These are phyloP conservation scores for Meandrusa payeni DNA, from an alignment of 2,888 invertebrate genomes.

Conservation along the genomic window DNA sequence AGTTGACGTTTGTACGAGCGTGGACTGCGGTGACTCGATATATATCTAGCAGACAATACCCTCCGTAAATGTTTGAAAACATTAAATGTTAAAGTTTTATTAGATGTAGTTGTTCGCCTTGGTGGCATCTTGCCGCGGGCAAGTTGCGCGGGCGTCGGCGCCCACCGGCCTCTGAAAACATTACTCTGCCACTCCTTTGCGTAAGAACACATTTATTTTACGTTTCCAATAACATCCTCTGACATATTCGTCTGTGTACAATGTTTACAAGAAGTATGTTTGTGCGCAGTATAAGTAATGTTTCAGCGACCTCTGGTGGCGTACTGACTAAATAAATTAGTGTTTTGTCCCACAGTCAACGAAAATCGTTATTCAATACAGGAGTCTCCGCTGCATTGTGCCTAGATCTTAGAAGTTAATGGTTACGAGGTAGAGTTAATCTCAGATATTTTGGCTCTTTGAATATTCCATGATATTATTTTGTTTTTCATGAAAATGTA, in stretches of 20 bases:
- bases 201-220: background rate
- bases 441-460: slow-evolving; percentile 81
- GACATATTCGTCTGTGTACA: slow-evolving; percentile 15
- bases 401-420: slow-evolving; percentile 82
- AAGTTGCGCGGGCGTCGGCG: slow-evolving; percentile 60
- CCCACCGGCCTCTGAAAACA: slow-evolving; percentile 50
- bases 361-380: slow-evolving; percentile 79
- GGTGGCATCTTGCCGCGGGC: slow-evolving; percentile 57
- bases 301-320: slow-evolving; percentile 60
- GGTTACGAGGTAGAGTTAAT: slow-evolving; percentile 80
- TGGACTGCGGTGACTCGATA: slow-evolving; percentile 64
- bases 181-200: slow-evolving; percentile 41
- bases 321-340: slow-evolving; percentile 57
- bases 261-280: slow-evolving; percentile 8
- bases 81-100: slow-evolving; percentile 67
- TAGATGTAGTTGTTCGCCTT: slow-evolving; percentile 76
- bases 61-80: slow-evolving; percentile 70
- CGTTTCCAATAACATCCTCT: slow-evolving; percentile 12
- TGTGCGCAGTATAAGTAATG: slow-evolving; percentile 55
- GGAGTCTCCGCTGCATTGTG: slow-evolving; percentile 82
- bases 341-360: slow-evolving; percentile 76
- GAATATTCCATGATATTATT: slow-evolving; percentile 81
- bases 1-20: slow-evolving; percentile 53
- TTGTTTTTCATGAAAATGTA: slow-evolving; percentile 79
- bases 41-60: slow-evolving; percentile 80